These are phyloP conservation scores for Agrilus biguttatus DNA, from an alignment of 2,888 invertebrate species.

Conservation along the genomic window DNA sequence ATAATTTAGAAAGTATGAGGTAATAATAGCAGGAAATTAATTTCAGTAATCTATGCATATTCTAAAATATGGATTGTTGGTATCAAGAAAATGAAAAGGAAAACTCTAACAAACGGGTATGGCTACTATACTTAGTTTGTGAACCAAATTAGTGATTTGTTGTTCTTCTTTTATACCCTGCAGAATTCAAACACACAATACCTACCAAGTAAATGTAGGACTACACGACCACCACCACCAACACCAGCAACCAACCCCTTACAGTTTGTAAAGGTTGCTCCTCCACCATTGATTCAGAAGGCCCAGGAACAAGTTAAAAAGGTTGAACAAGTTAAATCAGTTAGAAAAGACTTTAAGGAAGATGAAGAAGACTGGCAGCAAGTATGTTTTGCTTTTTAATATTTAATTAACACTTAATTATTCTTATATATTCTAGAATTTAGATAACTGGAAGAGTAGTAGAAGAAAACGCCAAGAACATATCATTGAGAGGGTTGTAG, in stretches of 20 bases:
- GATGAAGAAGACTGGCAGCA: conserved; percentile 87
- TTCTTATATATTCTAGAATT: conserved; percentile 45
- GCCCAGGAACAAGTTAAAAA: conserved; percentile 75
- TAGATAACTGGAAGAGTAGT: conserved; percentile 89
- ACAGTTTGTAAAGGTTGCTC: conserved; percentile 79
- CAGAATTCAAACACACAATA: conserved; percentile 29
- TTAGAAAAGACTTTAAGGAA: conserved; percentile 65
- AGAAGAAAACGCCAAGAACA: conserved; percentile 84
- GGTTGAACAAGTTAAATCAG: conserved; percentile 72
- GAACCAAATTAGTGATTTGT: no score
- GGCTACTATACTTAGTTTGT: no score
- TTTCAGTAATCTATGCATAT: no score
- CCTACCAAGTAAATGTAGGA: conserved; percentile 35
- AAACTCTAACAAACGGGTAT: no score
- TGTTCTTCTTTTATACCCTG: no score
- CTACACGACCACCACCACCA: conserved; percentile 59
- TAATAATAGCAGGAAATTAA: no score
- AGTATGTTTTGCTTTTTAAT: conserved; percentile 38
- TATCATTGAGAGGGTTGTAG: conserved; percentile 78
- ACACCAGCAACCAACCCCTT: conserved; percentile 77
- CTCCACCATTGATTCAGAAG: conserved; percentile 72
- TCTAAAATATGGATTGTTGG: no score
- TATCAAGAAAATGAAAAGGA: no score
- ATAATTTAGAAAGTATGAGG: no score
- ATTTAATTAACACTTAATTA: not conserved